Percentiles rank a stretch among this genome's conserved stretches.
phyloP scores from a whole-genome alignment of 2,797 vertebrate species.

The Phrynocephalus guinanensis region DNA sequence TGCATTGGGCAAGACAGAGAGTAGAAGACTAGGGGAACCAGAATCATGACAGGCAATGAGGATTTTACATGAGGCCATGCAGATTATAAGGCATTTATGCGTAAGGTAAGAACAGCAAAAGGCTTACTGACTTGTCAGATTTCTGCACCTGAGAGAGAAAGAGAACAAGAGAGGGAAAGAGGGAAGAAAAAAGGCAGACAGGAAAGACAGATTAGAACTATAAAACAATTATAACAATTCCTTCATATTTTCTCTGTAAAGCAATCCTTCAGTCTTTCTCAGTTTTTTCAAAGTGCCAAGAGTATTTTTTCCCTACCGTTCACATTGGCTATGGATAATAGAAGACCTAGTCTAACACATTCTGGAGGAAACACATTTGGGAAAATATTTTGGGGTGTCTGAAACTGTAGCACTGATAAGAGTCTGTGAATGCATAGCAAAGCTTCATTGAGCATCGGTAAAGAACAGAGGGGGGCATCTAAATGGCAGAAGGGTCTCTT shows the following conservation, averaged over 20 bases:
- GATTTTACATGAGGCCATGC: slow-evolving; percentile 15
- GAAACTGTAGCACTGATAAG: neutral
- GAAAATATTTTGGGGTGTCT: neutral
- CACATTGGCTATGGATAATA: neutral
- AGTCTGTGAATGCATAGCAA: neutral
- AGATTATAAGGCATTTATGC: slow-evolving; percentile 49
- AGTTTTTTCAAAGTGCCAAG: neutral
- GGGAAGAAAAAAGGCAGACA: slow-evolving; percentile 63
- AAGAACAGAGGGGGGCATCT: neutral
- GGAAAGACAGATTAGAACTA: slow-evolving; percentile 53
- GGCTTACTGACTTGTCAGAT: slow-evolving; percentile 96
- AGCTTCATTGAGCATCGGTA: neutral
- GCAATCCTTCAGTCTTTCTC: neutral
- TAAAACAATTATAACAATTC: slow-evolving; percentile 19
- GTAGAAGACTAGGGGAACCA: neutral
- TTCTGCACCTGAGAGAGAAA: slow-evolving; percentile 87
- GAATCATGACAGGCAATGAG: neutral
- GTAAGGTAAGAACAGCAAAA: slow-evolving; percentile 67
- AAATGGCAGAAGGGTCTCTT: neutral
- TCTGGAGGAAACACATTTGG: neutral
- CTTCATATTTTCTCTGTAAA: neutral
- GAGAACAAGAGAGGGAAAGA: slow-evolving; percentile 67
- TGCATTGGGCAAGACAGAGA: neutral
- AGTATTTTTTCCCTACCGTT: too few species aligned
- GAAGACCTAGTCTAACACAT: neutral